Conservation (phyloP, 2,888 invertebrate species). For the Troilus luridus region DNA sequence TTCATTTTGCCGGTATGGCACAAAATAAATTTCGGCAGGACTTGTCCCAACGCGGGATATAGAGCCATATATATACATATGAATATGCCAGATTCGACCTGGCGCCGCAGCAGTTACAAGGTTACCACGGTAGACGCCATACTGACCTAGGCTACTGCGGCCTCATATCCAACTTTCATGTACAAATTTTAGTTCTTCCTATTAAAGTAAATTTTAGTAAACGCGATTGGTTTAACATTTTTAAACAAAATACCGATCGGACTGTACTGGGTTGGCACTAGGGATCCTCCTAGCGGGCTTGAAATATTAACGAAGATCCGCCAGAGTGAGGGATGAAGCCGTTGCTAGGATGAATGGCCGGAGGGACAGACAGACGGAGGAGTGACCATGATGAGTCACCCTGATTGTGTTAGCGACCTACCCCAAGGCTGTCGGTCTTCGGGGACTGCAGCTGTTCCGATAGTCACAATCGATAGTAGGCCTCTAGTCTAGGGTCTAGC, state of each 20-base stretch:
- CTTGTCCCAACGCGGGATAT: too few relatives aligned
- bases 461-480: slow-evolving; percentile 16
- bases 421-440: slow-evolving; percentile 45
- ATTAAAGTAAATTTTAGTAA: too few relatives aligned
- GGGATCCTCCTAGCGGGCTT: not conserved
- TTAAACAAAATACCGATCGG: too few relatives aligned
- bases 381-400: slow-evolving; percentile 47
- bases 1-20: too few relatives aligned
- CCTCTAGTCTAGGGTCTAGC: not conserved
- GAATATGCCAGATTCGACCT: too few relatives aligned
- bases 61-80: too few relatives aligned
- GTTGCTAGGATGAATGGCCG: slow-evolving; percentile 16
- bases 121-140: not conserved
- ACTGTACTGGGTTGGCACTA: not conserved
- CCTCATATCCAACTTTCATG: too few relatives aligned
- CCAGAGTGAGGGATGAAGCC: not conserved
- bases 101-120: not conserved
- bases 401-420: slow-evolving; percentile 56
- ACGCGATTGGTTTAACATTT: too few relatives aligned
- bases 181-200: too few relatives aligned
- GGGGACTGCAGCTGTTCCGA: not conserved
- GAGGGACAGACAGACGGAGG: slow-evolving; percentile 15
- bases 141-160: not conserved
- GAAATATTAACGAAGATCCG: not conserved
- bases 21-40: too few relatives aligned